Base-by-base conservation (phyloP, 2,113 vertebrate species). In the Psilopsiagon aymara region DNA sequence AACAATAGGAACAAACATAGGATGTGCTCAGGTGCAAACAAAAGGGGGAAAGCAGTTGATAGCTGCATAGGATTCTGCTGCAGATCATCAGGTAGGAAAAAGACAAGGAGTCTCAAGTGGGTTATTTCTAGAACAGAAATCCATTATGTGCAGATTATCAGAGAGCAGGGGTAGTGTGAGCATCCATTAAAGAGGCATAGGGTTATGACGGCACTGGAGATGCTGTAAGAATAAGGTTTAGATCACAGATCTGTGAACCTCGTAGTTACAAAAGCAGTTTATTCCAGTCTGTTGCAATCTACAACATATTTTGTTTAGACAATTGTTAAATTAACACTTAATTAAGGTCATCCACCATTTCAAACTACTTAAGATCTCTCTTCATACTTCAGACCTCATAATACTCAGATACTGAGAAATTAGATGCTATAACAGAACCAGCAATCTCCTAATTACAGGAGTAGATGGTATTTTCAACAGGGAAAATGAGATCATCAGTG, bases 401-500 rank as follows among this genome's bases (percentile, higher is more conserved):
- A 77, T 62, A 62, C 52, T 20, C 70, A 90, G 69, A 90, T 46
- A 44, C 69, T 39, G 44, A 94, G 86, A 91, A 90, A 95, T 94
- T 39, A 93, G 51, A 90, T 71, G 83, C 27, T 86, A 43, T 47
- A 86, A 64, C 73, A 91, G 71, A 95, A 93, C 71, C 28, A 88
- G 76, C 92, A 94, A 86, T 93, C 95, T 94, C 77, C 88, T 92
- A 95, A 94, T 95, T 94, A 94, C 89, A 92, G 77, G 73, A 93
- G 66, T 75, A 84, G 83, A 93, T 57, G 25, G 35, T 84, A 94
- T 84, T 95, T 97, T 96, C 88, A 89, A 21, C 69, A 71, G 76
- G 73, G 83, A 96, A 95, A 94, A 97, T 94, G 88, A 88, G 86
- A 94, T 94, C 95, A 94, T 94, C 95, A 95, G n/a, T 94, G 81